Percentiles rank a stretch among this genome's conserved stretches.
phyloP scores from a whole-genome alignment of 2,113 vertebrate species.

The Pomatostomus ruficeps region DNA sequence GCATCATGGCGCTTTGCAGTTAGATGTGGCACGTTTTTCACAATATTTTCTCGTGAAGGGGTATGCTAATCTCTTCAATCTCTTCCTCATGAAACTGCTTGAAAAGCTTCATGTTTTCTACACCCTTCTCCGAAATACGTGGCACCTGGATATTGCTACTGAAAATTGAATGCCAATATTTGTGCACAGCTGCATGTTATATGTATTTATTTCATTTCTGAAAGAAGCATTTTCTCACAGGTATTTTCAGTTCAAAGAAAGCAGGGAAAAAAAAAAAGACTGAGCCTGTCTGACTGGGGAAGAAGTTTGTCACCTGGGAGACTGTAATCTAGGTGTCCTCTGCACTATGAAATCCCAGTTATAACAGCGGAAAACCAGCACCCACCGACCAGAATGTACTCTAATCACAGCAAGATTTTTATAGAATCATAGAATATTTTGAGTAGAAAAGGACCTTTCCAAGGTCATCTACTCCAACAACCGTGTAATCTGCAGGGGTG shows the following conservation, averaged over 20 bases:
- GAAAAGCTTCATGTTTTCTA: background rate
- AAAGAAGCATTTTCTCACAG: background rate
- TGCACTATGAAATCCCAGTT: background rate
- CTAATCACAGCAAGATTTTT: background rate
- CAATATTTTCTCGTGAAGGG: background rate
- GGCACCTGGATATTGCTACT: accelerated
- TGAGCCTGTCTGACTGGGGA: background rate
- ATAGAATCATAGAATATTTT: background rate
- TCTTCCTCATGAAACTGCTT: background rate
- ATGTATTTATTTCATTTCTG: background rate
- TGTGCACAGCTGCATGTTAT: background rate
- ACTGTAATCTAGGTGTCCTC: background rate
- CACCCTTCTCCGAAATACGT: background rate
- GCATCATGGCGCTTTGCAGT: background rate
- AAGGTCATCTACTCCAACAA: background rate
- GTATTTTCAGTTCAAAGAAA: background rate
- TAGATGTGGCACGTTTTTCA: background rate
- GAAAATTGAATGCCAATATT: background rate
- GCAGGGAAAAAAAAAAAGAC: accelerated
- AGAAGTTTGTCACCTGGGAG: background rate
- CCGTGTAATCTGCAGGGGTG: background rate
- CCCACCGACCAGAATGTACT: background rate
- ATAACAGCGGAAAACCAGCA: background rate
- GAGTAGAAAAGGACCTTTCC: background rate
- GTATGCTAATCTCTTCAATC: background rate